Evolutionary conservation across 2,113 vertebrate species (phyloP).

Genomic region (Microcebus lehilahytsara): DNA sequence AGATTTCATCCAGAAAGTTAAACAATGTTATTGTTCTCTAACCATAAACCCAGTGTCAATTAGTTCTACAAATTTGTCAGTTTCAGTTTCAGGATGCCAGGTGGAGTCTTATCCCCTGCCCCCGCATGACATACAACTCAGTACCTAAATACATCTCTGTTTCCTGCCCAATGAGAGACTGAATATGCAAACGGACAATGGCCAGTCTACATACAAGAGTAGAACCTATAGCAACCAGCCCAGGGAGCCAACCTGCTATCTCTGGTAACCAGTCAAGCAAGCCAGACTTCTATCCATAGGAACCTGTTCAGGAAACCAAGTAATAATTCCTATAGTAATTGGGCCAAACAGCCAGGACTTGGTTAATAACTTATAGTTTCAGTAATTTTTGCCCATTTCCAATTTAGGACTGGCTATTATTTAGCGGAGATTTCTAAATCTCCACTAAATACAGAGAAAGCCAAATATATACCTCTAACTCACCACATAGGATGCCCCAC

Average conservation of each 20-base stretch:
- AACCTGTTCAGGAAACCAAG: background rate
- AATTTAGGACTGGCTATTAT: background rate
- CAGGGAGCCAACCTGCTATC: background rate
- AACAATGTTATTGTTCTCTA: background rate
- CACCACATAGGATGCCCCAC: background rate
- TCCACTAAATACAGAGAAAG: background rate
- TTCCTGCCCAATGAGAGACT: background rate
- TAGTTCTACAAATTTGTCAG: background rate
- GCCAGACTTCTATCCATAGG: background rate
- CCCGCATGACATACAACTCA: background rate
- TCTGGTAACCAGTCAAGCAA: background rate
- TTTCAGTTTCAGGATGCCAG: background rate
- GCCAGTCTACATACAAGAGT: background rate
- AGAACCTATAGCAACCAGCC: background rate
- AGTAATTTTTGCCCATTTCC: background rate
- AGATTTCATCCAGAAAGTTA: background rate
- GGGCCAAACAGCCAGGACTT: background rate
- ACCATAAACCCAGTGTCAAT: background rate
- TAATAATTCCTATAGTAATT: background rate
- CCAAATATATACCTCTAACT: background rate
- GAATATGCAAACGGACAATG: background rate
- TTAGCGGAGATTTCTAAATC: background rate
- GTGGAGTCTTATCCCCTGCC: background rate
- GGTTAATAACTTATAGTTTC: background rate
- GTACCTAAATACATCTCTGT: background rate